Evolutionary conservation across 2,113 vertebrate genomes (phyloP).

Genomic region (Xenopus laevis): DNA sequence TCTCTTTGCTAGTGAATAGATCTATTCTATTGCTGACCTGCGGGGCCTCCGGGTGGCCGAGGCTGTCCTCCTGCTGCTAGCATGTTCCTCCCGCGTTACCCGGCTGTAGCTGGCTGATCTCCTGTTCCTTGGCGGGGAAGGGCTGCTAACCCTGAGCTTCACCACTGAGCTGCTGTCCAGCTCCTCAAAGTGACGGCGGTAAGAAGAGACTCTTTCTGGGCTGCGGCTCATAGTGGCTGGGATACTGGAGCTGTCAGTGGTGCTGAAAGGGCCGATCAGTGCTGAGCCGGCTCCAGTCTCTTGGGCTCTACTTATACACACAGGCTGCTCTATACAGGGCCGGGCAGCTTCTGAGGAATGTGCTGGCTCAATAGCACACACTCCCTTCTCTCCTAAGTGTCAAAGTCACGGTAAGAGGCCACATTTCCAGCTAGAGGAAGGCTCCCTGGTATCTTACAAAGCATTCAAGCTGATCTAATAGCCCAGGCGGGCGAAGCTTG

Average conservation of each 20-base stretch:
- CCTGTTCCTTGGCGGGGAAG: slow-evolving; percentile 58
- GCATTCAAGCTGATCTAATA: slow-evolving; percentile 33
- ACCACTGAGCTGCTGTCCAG: slow-evolving; percentile 51
- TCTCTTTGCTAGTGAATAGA: no score
- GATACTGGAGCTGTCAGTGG: slow-evolving; percentile 3
- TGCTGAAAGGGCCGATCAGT: not conserved
- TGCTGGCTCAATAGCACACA: slow-evolving; percentile 10
- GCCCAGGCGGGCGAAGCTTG: slow-evolving; percentile 16
- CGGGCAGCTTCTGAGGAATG: slow-evolving; percentile 12
- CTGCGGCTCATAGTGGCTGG: slow-evolving; percentile 62
- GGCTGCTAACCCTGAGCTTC: slow-evolving; percentile 67
- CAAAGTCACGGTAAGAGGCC: slow-evolving; percentile 27
- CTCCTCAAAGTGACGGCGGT: slow-evolving; percentile 68
- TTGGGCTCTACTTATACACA: not conserved
- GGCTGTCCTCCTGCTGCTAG: slow-evolving; percentile 56
- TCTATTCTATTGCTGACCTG: slow-evolving; percentile 52
- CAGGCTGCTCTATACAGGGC: not conserved
- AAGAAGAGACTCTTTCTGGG: slow-evolving; percentile 69
- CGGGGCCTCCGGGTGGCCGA: slow-evolving; percentile 58
- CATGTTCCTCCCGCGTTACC: slow-evolving; percentile 44
- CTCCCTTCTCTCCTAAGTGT: slow-evolving; percentile 23
- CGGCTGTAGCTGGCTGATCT: slow-evolving; percentile 55
- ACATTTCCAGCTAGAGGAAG: slow-evolving; percentile 2
- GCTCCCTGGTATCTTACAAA: slow-evolving; percentile 3
- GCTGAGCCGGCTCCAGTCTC: not conserved